Evolutionary conservation across 2,113 vertebrate genomes (phyloP).

Genomic region (Stegostoma tigrinum): DNA sequence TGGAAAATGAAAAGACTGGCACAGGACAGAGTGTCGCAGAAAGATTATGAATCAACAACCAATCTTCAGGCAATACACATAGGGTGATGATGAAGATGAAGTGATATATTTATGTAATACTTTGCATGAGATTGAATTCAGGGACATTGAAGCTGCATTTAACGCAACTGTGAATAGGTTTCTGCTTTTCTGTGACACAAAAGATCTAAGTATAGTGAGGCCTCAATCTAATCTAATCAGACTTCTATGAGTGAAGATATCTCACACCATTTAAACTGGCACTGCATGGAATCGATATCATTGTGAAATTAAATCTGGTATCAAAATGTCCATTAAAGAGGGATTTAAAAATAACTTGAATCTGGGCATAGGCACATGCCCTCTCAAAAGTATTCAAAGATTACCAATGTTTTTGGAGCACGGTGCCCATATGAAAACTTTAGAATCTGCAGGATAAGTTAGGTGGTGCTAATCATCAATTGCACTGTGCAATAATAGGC

Average conservation of each 20-base stretch:
- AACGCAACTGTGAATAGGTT: background rate
- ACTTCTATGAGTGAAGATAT: background rate
- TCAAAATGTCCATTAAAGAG: background rate
- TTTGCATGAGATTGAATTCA: background rate
- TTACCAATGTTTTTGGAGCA: background rate
- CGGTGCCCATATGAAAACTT: background rate
- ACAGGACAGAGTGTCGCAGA: too few relatives aligned
- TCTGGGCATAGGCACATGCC: background rate
- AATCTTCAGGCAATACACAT: too few relatives aligned
- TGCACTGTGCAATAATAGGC: background rate
- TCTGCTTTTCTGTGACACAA: background rate
- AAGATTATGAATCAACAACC: too few relatives aligned
- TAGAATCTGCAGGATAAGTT: background rate
- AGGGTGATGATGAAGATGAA: background rate
- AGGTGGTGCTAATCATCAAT: background rate
- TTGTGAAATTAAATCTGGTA: background rate
- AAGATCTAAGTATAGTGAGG: background rate
- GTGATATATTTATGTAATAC: background rate
- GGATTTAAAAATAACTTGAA: background rate
- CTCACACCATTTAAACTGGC: background rate
- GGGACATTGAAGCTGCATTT: background rate
- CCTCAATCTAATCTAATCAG: background rate
- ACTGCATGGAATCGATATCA: too few relatives aligned
- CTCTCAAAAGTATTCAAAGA: background rate
- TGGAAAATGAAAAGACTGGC: too few relatives aligned